Base-by-base conservation (phyloP, 2,113 vertebrate species). In the Aphelocoma coerulescens region DNA sequence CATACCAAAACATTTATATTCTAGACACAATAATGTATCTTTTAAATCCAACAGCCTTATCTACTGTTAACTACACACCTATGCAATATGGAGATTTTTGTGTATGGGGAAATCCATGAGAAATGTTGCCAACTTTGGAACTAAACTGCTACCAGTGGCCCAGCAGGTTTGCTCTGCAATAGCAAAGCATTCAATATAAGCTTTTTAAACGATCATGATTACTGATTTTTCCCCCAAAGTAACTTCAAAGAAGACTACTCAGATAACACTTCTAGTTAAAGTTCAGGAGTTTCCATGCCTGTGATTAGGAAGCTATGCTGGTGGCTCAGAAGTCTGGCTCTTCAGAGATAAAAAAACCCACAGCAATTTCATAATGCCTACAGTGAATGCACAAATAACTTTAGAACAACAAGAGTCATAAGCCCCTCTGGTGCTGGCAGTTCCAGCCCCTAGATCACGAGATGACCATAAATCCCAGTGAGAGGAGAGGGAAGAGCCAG, bases 321-420 rank as follows among this genome's bases (percentile, higher is more conserved):
- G 48, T 86, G 76, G 76, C 69, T 91, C 66, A 59, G 76, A 80
- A 84, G 26, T 39, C 65, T 81, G 82, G 15, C 14, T 89, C 78
- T 84, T 84, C 63, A 59, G 71, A 91, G 77, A 59, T 59, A 33
- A 91, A 95, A 91, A 83, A 44, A 0, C 1, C 4, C n/a, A 62
- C 68, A 54, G 43, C 75, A 94, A 78, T 92, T 89, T 87, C 77
- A 91, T 71, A 91, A 91, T 26, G 27, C 10, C 1, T 46, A 22
- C 58, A 85, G 71, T 33, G 83, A 90, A 90, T 16, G 28, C 80
- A 74, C 66, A 96, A 75, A 89, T 92, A 92, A 71, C 74, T 80
- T 85, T 41, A 61, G 55, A 91, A 93, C 55, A 89, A 84, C 43
- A 68, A 32, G 39, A 85, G 9, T 13, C 46, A 21, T 71, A 94